These are phyloP conservation scores for Scarus forsteni DNA, from an alignment of 2,797 vertebrate species.

Conservation along the genomic window DNA sequence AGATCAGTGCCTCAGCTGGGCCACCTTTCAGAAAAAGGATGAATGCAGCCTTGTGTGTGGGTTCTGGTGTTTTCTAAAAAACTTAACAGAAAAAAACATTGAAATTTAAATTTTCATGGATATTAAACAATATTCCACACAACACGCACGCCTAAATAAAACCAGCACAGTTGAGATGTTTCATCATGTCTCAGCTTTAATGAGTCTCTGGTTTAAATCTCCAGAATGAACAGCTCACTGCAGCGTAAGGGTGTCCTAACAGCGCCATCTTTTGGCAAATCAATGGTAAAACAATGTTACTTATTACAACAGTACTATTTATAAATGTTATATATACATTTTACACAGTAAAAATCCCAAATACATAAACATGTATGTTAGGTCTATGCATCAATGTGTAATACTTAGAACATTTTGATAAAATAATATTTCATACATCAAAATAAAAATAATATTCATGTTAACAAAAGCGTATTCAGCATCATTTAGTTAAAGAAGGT, in stretches of 20 bases:
- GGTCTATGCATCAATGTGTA: slow-evolving; percentile 62
- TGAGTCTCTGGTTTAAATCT: slow-evolving; percentile 62
- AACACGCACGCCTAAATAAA: neutral
- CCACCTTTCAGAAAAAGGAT: no score
- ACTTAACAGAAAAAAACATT: slow-evolving; percentile 1
- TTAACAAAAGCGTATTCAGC: slow-evolving; percentile 57
- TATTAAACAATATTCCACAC: slow-evolving; percentile 7
- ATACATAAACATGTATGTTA: slow-evolving; percentile 60
- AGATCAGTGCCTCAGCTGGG: no score
- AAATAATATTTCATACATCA: slow-evolving; percentile 65
- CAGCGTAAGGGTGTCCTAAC: slow-evolving; percentile 56
- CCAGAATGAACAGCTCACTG: slow-evolving; percentile 57
- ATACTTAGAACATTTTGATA: slow-evolving; percentile 57
- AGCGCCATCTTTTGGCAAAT: slow-evolving; percentile 76
- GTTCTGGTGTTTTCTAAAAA: no score
- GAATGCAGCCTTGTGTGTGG: no score
- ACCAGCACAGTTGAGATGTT: slow-evolving; percentile 23
- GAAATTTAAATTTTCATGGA: no score
- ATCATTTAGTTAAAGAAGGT: slow-evolving; percentile 52
- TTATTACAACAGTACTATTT: slow-evolving; percentile 70
- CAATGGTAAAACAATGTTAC: slow-evolving; percentile 53
- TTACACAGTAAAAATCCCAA: slow-evolving; percentile 71
- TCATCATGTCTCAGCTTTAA: slow-evolving; percentile 68
- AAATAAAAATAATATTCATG: slow-evolving; percentile 73
- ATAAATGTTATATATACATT: slow-evolving; percentile 77